phyloP scores from a whole-genome alignment of 2,797 vertebrate genomes.

The Takifugu ocellatus region DNA sequence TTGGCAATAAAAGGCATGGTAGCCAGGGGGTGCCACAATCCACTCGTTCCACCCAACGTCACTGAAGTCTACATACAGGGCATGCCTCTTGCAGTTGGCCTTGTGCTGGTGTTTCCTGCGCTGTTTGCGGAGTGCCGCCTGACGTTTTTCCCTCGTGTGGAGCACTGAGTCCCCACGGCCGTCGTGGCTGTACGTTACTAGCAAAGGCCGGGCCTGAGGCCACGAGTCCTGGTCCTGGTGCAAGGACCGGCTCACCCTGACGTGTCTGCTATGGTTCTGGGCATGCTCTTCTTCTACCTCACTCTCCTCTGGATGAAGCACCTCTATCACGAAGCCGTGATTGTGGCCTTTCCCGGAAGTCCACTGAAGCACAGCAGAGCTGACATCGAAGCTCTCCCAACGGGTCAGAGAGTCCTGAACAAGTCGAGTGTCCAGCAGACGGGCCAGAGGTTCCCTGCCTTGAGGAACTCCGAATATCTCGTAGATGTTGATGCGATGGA shows the following conservation, averaged over 20 bases:
- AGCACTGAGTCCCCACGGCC: slow-evolving; percentile 90
- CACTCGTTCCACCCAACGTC: slow-evolving; percentile 99
- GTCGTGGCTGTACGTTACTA: slow-evolving; percentile 95
- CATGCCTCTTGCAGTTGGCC: slow-evolving; percentile 91
- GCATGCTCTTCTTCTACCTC: slow-evolving; percentile 60
- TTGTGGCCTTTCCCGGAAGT: slow-evolving; percentile 86
- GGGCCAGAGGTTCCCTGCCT: slow-evolving; percentile 82
- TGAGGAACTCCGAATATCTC: slow-evolving; percentile 88
- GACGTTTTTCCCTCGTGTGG: slow-evolving; percentile 90
- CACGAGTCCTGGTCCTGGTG: slow-evolving; percentile 88
- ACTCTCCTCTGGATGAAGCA: slow-evolving; percentile 83
- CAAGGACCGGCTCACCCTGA: slow-evolving; percentile 95
- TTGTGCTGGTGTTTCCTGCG: slow-evolving; percentile 87
- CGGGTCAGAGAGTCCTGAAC: slow-evolving; percentile 90
- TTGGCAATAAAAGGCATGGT: slow-evolving; percentile 97
- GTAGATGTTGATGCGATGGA: slow-evolving; percentile 98
- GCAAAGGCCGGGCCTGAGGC: slow-evolving; percentile 89
- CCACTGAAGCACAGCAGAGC: slow-evolving; percentile 90
- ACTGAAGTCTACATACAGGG: slow-evolving; percentile 97
- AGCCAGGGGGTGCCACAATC: slow-evolving; percentile 97
- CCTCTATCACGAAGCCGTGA: slow-evolving; percentile 95
- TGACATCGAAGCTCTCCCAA: slow-evolving; percentile 98
- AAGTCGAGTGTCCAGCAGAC: slow-evolving; percentile 95
- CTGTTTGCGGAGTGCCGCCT: slow-evolving; percentile 83
- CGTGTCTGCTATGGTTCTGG: slow-evolving; percentile 78